Evolutionary conservation across 1,140 invertebrate genomes (phyloP).

Genomic region (Trigoniulus corallinus): DNA sequence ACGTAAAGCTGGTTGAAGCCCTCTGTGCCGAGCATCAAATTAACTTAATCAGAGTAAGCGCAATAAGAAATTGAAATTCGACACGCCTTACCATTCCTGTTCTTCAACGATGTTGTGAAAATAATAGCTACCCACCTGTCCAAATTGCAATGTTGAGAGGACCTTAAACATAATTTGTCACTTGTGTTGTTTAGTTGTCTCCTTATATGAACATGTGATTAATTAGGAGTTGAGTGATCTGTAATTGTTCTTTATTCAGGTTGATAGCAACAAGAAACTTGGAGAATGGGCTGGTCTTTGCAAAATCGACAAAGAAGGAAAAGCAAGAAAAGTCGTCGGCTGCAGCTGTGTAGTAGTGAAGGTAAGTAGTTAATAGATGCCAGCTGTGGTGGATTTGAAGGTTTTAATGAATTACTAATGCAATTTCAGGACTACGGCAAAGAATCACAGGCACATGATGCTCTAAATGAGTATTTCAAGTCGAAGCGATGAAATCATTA

Average conservation of each 20-base stretch:
- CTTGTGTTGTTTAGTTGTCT: too few species aligned
- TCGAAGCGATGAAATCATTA: slow-evolving; percentile 15
- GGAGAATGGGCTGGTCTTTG: slow-evolving; percentile 98
- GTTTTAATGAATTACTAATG: slow-evolving; percentile 17
- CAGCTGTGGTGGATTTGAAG: neutral
- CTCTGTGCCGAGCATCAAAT: slow-evolving; percentile 97
- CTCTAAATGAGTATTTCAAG: slow-evolving; percentile 79
- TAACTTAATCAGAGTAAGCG: slow-evolving; percentile 67
- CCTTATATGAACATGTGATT: too few species aligned
- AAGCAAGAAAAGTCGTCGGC: slow-evolving; percentile 95
- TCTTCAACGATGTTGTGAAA: neutral
- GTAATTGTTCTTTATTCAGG: slow-evolving; percentile 25
- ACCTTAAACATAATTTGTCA: too few species aligned
- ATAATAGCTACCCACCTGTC: too few species aligned
- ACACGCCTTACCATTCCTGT: neutral
- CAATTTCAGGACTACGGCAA: slow-evolving; percentile 76
- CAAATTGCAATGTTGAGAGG: too few species aligned
- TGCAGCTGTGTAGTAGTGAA: slow-evolving; percentile 97
- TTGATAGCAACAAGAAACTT: slow-evolving; percentile 96
- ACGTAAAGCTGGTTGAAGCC: slow-evolving; percentile 95
- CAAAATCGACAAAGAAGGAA: slow-evolving; percentile 98
- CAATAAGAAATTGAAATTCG: too few species aligned
- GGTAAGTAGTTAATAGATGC: slow-evolving; percentile 30
- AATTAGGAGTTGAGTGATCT: too few species aligned
- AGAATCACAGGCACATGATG: slow-evolving; percentile 81